Conservation (phyloP, 2,797 vertebrate species). For the Botia almorhae region DNA sequence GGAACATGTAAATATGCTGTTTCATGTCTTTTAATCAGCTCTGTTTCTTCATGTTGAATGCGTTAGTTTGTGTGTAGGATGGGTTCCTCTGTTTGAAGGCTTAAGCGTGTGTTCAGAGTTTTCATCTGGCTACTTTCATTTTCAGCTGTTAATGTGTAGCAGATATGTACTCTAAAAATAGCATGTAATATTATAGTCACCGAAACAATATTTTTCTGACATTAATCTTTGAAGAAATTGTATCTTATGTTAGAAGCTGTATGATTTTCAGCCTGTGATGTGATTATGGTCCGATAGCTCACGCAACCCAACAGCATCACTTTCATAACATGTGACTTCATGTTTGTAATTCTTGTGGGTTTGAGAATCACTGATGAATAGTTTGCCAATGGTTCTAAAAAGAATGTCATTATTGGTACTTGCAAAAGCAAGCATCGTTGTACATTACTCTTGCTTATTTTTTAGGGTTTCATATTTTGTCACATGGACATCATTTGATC, state of each 20-base stretch:
- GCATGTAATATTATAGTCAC: slow-evolving; percentile 5
- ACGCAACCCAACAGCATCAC: neutral
- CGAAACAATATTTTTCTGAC: neutral
- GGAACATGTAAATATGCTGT: slow-evolving; percentile 35
- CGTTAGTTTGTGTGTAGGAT: slow-evolving; percentile 28
- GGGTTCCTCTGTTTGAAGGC: slow-evolving; percentile 23
- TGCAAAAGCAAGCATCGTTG: no score
- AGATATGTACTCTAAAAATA: slow-evolving; percentile 5
- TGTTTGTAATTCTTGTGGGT: neutral
- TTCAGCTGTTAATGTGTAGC: neutral
- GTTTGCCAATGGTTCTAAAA: no score
- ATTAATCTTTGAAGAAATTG: neutral
- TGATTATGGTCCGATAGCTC: neutral
- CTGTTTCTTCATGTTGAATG: slow-evolving; percentile 13
- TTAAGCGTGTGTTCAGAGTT: slow-evolving; percentile 27
- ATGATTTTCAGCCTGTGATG: neutral
- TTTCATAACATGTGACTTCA: neutral
- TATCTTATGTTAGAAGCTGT: neutral
- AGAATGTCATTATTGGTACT: no score
- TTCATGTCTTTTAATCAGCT: slow-evolving; percentile 35
- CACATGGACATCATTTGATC: no score
- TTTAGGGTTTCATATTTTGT: no score
- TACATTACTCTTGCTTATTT: no score
- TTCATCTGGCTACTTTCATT: slow-evolving; percentile 18
- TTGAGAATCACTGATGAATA: no score